Evolutionary conservation across 2,888 invertebrate genomes (phyloP).

Genomic region (Lasioglossum pauxillum): DNA sequence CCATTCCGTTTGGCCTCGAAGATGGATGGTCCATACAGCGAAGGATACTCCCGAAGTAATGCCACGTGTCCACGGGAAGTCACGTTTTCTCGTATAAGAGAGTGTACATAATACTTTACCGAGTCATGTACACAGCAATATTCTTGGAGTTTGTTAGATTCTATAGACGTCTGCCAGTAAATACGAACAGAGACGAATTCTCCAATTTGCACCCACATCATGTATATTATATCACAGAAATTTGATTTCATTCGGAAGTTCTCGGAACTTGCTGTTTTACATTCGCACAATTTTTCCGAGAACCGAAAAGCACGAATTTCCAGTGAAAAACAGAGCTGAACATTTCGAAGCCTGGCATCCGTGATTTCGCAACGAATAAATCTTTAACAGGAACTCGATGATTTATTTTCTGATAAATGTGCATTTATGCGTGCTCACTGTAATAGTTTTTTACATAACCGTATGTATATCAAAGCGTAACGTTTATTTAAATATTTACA

Average conservation of each 20-base stretch:
- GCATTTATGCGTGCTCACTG: slow-evolving; percentile 8
- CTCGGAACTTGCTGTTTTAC: background rate
- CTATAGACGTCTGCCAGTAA: background rate
- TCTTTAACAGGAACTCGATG: background rate
- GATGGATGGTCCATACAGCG: slow-evolving; percentile 48
- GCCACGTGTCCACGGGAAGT: slow-evolving; percentile 62
- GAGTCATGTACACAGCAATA: slow-evolving; percentile 38
- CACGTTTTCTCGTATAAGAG: slow-evolving; percentile 60
- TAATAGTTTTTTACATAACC: background rate
- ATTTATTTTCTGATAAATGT: background rate
- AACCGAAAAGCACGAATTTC: background rate
- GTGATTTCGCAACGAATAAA: background rate
- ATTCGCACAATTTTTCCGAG: background rate
- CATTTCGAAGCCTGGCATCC: background rate
- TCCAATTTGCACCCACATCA: too few relatives aligned
- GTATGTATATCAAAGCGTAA: background rate
- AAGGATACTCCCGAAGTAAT: slow-evolving; percentile 59
- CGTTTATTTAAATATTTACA: slow-evolving; percentile 12
- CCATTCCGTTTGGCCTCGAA: slow-evolving; percentile 43
- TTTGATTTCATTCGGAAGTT: background rate
- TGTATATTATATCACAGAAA: background rate
- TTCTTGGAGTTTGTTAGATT: slow-evolving; percentile 18
- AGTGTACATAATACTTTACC: slow-evolving; percentile 57
- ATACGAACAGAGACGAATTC: background rate
- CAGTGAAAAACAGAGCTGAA: background rate